These are phyloP conservation scores for Hyposoter didymator DNA, from an alignment of 2,888 invertebrate species.

Conservation along the genomic window DNA sequence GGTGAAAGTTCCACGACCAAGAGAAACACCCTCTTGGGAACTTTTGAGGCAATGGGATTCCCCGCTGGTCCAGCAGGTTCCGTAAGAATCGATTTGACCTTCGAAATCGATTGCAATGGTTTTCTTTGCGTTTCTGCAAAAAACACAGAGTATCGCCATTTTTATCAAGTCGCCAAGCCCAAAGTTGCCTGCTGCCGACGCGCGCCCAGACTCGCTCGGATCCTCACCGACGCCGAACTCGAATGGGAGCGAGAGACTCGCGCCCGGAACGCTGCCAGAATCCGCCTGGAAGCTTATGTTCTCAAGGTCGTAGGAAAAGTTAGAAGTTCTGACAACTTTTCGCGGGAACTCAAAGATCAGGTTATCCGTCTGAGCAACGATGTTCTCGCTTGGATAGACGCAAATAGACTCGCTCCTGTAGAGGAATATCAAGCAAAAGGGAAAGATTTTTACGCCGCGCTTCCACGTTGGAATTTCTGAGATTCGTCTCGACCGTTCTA, in stretches of 20 bases:
- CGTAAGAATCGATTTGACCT: constrained; percentile 95
- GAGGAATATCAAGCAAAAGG: constrained; percentile 85
- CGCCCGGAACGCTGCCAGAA: constrained; percentile 85
- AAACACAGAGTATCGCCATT: constrained; percentile 85
- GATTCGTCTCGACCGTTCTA: too few relatives aligned
- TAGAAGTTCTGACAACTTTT: constrained; percentile 79
- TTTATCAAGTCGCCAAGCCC: constrained; percentile 85
- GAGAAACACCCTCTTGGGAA: constrained; percentile 97
- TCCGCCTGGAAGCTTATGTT: constrained; percentile 84
- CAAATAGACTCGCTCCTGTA: constrained; percentile 87
- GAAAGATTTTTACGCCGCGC: too few relatives aligned
- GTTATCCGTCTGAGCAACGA: constrained; percentile 86
- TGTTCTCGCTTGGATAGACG: constrained; percentile 86
- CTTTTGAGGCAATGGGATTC: constrained; percentile 98
- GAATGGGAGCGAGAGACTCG: constrained; percentile 85
- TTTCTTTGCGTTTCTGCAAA: constrained; percentile 96
- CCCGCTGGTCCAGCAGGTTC: constrained; percentile 97
- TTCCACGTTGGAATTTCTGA: too few relatives aligned
- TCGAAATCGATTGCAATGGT: constrained; percentile 97
- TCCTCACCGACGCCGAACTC: constrained; percentile 85
- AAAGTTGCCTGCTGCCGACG: constrained; percentile 87
- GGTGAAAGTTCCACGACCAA: constrained; percentile 98
- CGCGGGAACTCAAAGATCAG: constrained; percentile 85
- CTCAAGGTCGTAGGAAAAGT: constrained; percentile 67
- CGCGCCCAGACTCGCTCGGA: constrained; percentile 88